phyloP scores from a whole-genome alignment of 2,888 invertebrate genomes.

The Caenorhabditis sp. region DNA sequence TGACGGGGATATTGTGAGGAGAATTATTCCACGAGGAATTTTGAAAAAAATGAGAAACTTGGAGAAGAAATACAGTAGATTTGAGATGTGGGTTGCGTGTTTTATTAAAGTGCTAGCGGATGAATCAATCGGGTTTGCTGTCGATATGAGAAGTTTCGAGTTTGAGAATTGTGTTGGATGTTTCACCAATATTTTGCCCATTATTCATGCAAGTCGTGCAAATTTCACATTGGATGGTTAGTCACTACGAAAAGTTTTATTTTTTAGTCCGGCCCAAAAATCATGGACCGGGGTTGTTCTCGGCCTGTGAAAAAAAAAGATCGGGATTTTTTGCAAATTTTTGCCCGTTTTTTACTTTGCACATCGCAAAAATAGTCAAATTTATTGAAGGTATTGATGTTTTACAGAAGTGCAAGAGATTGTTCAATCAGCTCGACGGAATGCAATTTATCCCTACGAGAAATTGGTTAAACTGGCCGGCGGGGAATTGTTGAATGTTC shows the following conservation, averaged over 20 bases:
- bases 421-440: slow-evolving; percentile 1
- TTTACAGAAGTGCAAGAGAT: neutral
- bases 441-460: slow-evolving; percentile 15
- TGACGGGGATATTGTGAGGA: neutral
- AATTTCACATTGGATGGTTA: neutral
- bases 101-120: slow-evolving; percentile 1
- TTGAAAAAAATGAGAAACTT: neutral
- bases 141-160: slow-evolving; percentile 16
- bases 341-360: no score
- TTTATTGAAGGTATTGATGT: no score
- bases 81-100: slow-evolving; percentile 18
- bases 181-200: slow-evolving; percentile 31
- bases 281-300: no score
- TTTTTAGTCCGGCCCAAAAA: no score
- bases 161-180: slow-evolving; percentile 32
- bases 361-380: no score
- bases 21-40: neutral
- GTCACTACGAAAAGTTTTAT: no score
- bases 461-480: slow-evolving; percentile 5
- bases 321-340: no score
- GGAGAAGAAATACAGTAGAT: slow-evolving; percentile 1
- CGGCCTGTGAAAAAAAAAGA: no score
- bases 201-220: neutral
- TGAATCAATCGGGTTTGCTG: slow-evolving; percentile 13
- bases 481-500: slow-evolving; percentile 12